Evolutionary conservation across 2,797 vertebrate genomes (phyloP).

Genomic region (Sebastiscus tertius): DNA sequence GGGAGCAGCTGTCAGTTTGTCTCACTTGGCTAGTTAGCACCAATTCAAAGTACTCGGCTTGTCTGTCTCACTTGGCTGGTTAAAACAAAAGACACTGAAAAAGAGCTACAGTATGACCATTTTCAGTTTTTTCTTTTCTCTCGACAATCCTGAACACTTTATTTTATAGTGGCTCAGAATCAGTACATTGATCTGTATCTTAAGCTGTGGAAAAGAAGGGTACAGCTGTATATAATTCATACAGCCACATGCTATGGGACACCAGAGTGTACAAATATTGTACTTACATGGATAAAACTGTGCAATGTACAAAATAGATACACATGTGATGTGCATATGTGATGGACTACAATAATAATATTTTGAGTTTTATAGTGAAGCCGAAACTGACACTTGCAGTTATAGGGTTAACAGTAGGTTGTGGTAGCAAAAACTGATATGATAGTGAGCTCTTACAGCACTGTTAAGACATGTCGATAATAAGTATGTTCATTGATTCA

Average conservation of each 20-base stretch:
- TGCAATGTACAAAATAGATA: background rate
- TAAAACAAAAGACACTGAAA: constrained; percentile 48
- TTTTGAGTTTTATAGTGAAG: background rate
- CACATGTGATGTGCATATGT: background rate
- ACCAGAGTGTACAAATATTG: background rate
- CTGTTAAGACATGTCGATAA: background rate
- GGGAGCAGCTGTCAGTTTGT: constrained; percentile 73
- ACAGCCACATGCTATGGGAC: background rate
- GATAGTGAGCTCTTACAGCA: background rate
- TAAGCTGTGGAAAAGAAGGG: background rate
- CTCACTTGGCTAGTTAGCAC: constrained; percentile 70
- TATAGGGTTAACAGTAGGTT: background rate
- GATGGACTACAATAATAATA: background rate
- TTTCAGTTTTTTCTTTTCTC: background rate
- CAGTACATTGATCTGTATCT: constrained; percentile 9
- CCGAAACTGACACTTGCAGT: background rate
- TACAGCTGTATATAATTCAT: background rate
- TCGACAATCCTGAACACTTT: constrained; percentile 23
- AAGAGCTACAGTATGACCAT: constrained; percentile 24
- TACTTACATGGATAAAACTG: background rate
- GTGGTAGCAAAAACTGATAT: background rate
- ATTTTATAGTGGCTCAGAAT: constrained; percentile 19
- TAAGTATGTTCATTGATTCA: background rate
- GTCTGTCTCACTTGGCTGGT: constrained; percentile 58
- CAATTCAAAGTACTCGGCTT: constrained; percentile 64